Evolutionary conservation across 1,140 invertebrate species (phyloP).

Genomic region (Drosophila nannoptera): DNA sequence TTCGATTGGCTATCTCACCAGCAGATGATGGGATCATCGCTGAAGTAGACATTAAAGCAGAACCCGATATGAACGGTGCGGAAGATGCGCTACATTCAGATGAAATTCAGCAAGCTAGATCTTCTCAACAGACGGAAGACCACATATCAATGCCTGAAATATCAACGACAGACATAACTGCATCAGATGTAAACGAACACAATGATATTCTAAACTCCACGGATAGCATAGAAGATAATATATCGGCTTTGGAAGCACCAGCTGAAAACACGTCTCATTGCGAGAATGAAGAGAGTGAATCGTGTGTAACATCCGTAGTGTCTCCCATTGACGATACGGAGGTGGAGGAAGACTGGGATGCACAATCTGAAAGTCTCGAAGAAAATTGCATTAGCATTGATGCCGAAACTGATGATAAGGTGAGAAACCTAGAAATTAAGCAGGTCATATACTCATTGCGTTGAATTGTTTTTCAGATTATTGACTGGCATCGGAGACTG

Average conservation of each 20-base stretch:
- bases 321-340: no score
- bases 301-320: no score
- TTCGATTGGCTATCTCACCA: slow-evolving; percentile 11
- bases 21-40: slow-evolving; percentile 15
- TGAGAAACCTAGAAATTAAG: background rate
- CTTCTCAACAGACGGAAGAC: background rate
- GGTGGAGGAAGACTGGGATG: slow-evolving; percentile 1
- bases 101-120: slow-evolving; percentile 15
- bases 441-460: background rate
- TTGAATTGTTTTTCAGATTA: slow-evolving; percentile 43
- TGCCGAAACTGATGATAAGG: slow-evolving; percentile 32
- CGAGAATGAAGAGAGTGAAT: background rate
- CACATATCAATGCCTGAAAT: background rate
- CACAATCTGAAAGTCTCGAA: background rate
- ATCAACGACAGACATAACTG: background rate
- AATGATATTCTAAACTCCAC: background rate
- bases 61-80: slow-evolving; percentile 3
- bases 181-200: background rate
- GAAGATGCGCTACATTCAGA: background rate
- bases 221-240: background rate
- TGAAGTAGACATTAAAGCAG: slow-evolving; percentile 1
- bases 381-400: slow-evolving; percentile 22
- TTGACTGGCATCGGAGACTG: slow-evolving; percentile 65
- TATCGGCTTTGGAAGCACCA: background rate
- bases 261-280: background rate